Conservation (phyloP, 2,888 invertebrate species). For the Ecdyonurus torrentis region DNA sequence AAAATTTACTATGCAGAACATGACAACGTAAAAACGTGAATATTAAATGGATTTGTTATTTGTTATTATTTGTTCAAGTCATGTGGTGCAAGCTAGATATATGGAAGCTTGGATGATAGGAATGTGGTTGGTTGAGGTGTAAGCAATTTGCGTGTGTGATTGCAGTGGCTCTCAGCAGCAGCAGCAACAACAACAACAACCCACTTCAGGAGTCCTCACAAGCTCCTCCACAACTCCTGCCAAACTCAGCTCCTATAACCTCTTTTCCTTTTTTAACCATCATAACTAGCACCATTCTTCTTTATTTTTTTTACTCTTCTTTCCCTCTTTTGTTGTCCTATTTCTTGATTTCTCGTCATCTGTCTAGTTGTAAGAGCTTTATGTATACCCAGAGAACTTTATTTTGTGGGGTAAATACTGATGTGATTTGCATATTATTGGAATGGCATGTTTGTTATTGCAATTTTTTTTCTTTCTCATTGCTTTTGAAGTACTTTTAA, state of each 20-base stretch:
- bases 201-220: not conserved
- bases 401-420: too few species aligned
- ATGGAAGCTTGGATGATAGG: not conserved
- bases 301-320: too few species aligned
- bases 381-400: too few species aligned
- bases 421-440: too few species aligned
- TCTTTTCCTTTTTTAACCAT: conserved; percentile 12
- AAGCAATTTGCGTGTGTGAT: not conserved
- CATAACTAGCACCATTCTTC: conserved; percentile 10
- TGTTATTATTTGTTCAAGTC: not conserved
- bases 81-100: not conserved
- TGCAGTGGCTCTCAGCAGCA: not conserved
- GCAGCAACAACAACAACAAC: not conserved
- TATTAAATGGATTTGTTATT: not conserved
- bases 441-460: too few species aligned
- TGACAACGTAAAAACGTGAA: not conserved
- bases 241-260: conserved; percentile 11
- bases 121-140: not conserved
- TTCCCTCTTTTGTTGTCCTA: too few species aligned
- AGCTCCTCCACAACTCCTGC: conserved; percentile 5
- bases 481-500: too few species aligned
- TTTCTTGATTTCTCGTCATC: too few species aligned
- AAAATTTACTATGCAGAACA: not conserved
- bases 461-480: too few species aligned
- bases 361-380: too few species aligned